Evolutionary conservation across 2,113 vertebrate species (phyloP).

Genomic region (Ammodytes dubius): DNA sequence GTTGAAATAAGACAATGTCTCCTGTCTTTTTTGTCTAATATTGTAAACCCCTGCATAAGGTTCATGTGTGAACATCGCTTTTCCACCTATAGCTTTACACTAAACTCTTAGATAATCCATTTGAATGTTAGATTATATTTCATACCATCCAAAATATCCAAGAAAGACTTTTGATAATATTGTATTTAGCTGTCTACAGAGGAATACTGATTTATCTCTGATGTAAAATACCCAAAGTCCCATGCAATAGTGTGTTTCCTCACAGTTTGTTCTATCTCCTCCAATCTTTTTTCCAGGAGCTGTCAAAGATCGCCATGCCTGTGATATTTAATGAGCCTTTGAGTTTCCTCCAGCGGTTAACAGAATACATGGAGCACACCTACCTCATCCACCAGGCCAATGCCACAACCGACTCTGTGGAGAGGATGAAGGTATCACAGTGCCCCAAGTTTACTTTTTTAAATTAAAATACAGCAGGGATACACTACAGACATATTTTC

Average conservation of each 20-base stretch:
- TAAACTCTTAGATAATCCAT: not conserved
- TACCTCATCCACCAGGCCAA: conserved; percentile 98
- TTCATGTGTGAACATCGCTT: not conserved
- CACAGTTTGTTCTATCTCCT: conserved; percentile 7
- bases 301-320: conserved; percentile 99
- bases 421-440: conserved; percentile 93
- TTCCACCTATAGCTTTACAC: not conserved
- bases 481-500: too few relatives aligned
- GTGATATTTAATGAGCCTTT: conserved; percentile 97
- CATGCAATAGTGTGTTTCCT: not conserved
- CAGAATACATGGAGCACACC: conserved; percentile 98
- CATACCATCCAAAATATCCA: not conserved
- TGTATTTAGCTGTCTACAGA: not conserved
- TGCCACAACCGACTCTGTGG: conserved; percentile 87
- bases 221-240: not conserved
- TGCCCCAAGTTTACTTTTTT: not conserved
- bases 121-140: not conserved
- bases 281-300: conserved; percentile 84
- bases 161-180: not conserved
- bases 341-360: conserved; percentile 96
- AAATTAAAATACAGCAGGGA: not conserved
- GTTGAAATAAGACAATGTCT: not conserved
- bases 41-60: not conserved
- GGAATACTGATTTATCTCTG: not conserved
- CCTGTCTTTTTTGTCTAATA: too few relatives aligned